These are phyloP conservation scores for Frieseomelitta varia DNA, from an alignment of 1,140 invertebrate species.

Conservation along the genomic window DNA sequence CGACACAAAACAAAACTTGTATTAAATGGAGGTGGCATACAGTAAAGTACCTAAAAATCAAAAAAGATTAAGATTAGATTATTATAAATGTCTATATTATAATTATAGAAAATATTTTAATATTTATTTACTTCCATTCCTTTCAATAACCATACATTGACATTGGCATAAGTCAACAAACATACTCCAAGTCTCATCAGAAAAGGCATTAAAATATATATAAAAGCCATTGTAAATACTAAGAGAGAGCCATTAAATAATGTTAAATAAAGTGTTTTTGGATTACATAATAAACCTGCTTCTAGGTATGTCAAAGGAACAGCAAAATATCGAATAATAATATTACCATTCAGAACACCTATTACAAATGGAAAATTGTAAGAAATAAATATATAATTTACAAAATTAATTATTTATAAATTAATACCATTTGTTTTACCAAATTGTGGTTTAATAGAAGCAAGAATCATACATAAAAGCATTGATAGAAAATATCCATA, in stretches of 20 bases:
- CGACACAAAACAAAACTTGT: slow-evolving; percentile 76
- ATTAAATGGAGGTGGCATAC: slow-evolving; percentile 80
- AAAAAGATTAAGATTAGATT: slow-evolving; percentile 1
- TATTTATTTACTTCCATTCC: slow-evolving; percentile 78
- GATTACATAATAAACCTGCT: slow-evolving; percentile 74
- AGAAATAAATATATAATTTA: not conserved
- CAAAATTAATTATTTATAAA: slow-evolving; percentile 30
- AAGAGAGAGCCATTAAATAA: slow-evolving; percentile 73
- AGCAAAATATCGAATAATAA: slow-evolving; percentile 77
- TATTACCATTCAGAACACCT: slow-evolving; percentile 77
- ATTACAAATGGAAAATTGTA: slow-evolving; percentile 40
- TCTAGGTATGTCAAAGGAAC: slow-evolving; percentile 78
- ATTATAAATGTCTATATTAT: not conserved
- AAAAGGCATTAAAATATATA: slow-evolving; percentile 76
- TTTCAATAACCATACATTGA: slow-evolving; percentile 77
- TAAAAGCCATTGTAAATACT: slow-evolving; percentile 74
- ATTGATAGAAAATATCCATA: slow-evolving; percentile 77
- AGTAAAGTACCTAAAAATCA: slow-evolving; percentile 76
- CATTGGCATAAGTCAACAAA: slow-evolving; percentile 67
- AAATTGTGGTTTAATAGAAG: slow-evolving; percentile 74
- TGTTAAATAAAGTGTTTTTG: slow-evolving; percentile 69
- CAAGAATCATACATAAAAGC: slow-evolving; percentile 76
- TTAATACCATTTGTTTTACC: slow-evolving; percentile 76
- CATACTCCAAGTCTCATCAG: slow-evolving; percentile 73
- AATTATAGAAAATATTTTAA: not conserved